Evolutionary conservation across 2,888 invertebrate genomes (phyloP).

Genomic region (Onchidella celtica): DNA sequence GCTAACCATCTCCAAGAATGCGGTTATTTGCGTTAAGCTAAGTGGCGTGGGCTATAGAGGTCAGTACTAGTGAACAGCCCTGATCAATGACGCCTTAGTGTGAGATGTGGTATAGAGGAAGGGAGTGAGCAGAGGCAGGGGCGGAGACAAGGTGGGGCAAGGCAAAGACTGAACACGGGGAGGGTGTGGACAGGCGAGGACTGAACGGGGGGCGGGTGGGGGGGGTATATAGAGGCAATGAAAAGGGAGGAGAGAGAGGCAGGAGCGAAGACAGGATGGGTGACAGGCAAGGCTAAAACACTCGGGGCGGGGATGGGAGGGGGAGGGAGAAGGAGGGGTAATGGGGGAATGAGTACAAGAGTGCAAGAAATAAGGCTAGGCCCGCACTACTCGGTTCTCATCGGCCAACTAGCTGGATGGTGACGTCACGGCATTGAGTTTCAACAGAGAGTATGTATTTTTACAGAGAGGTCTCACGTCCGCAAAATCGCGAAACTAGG

Average conservation of each 20-base stretch:
- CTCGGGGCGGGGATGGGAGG: background rate
- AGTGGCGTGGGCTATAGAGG: constrained; percentile 34
- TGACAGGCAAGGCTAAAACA: too few relatives aligned
- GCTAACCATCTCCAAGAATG: constrained; percentile 41
- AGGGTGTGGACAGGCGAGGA: background rate
- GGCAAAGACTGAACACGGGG: background rate
- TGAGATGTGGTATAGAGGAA: background rate
- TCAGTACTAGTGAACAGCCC: constrained; percentile 20
- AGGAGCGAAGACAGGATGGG: background rate
- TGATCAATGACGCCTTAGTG: constrained; percentile 30
- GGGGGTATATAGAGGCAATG: background rate
- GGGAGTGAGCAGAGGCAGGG: background rate
- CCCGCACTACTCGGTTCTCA: too few relatives aligned
- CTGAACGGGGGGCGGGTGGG: background rate
- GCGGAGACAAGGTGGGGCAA: background rate
- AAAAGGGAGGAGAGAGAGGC: background rate
- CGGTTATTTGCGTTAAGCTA: constrained; percentile 47
- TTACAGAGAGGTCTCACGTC: too few relatives aligned
- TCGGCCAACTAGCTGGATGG: too few relatives aligned
- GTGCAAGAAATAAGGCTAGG: background rate
- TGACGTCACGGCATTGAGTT: too few relatives aligned
- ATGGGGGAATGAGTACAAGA: background rate
- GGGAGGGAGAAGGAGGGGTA: background rate
- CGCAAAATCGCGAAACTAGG: too few relatives aligned
- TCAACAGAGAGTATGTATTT: too few relatives aligned